Percentiles rank a stretch among this genome's conserved stretches.
Conservation (phyloP, 2,113 vertebrate species). For the Tachysurus fulvidraco region DNA sequence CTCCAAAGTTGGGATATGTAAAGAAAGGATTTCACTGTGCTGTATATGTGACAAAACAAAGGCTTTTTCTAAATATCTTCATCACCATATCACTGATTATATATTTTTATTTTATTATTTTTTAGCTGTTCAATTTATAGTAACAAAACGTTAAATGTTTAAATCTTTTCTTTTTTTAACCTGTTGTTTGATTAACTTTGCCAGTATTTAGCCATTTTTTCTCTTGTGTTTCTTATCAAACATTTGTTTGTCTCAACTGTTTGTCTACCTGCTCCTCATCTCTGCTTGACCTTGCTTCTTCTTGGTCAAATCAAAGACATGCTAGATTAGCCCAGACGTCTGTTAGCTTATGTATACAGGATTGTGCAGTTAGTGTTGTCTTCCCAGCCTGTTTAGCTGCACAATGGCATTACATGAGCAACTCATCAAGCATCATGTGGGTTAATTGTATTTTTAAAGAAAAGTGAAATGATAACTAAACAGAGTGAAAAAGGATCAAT, state of each 20-base stretch:
- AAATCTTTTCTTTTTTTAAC: neutral
- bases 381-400: neutral
- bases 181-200: neutral
- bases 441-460: no score
- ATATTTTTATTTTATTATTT: neutral
- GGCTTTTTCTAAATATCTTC: no score
- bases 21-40: no score
- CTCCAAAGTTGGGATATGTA: no score
- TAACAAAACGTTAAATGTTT: neutral
- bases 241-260: neutral
- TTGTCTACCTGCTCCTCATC: neutral
- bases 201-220: neutral
- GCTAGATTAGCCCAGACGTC: neutral
- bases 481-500: neutral
- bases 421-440: neutral
- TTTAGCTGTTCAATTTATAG: neutral
- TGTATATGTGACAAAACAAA: no score
- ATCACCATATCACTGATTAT: no score
- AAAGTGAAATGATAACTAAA: neutral
- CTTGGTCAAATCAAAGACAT: neutral
- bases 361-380: neutral
- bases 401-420: neutral
- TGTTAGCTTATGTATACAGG: neutral
- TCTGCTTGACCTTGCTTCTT: neutral
- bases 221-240: neutral